Conservation (phyloP, 1,140 invertebrate genomes). For the Colletes gigas region DNA sequence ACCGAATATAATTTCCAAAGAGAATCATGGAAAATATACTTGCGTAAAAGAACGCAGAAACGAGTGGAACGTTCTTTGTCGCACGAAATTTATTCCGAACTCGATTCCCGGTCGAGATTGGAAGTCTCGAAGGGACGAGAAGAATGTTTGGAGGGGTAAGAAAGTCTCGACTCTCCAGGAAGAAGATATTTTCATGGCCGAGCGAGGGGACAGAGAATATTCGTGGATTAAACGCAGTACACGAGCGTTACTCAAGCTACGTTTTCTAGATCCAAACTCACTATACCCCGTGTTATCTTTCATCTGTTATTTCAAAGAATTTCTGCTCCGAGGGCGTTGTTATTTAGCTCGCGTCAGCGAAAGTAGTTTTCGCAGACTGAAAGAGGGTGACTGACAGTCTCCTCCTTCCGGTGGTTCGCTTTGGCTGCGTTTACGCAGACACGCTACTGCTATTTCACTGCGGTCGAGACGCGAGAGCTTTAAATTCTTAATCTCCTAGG, state of each 20-base stretch:
- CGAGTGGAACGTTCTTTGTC: no score
- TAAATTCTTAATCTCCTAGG: slow-evolving; percentile 35
- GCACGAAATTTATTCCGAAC: no score
- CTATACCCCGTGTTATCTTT: neutral
- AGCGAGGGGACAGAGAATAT: neutral
- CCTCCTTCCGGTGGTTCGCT: slow-evolving; percentile 1
- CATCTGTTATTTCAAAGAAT: slow-evolving; percentile 40
- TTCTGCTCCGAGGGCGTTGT: slow-evolving; percentile 8
- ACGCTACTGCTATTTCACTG: neutral
- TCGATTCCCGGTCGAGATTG: neutral
- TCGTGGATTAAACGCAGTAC: slow-evolving; percentile 22
- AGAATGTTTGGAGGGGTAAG: neutral
- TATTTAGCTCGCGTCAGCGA: slow-evolving; percentile 26
- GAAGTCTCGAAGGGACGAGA: neutral
- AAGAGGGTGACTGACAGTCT: slow-evolving; percentile 5
- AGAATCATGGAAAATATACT: no score
- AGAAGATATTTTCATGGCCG: neutral
- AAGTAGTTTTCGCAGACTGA: slow-evolving; percentile 24
- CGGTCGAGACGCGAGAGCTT: neutral
- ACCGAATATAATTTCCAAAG: no score
- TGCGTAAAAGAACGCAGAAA: no score
- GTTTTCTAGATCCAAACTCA: neutral
- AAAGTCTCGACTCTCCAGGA: neutral
- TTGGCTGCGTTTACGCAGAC: slow-evolving; percentile 30
- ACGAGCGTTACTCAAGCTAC: neutral